Conservation (phyloP, 2,888 invertebrate genomes). For the Erebia aethiops region DNA sequence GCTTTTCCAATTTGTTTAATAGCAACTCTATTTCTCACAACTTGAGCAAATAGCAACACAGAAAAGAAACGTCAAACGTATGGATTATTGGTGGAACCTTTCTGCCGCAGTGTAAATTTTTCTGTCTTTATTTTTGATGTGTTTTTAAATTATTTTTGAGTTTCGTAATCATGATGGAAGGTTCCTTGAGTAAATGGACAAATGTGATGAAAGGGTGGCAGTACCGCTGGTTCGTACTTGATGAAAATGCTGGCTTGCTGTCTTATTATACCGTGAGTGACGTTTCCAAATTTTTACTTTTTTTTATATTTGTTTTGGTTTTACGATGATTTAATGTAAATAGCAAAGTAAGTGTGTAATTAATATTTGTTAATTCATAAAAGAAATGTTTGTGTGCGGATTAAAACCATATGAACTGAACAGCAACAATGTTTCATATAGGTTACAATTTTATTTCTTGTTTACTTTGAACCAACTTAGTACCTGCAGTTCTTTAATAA, state of each 20-base stretch:
- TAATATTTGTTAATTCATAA: neutral
- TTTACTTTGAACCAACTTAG: slow-evolving; percentile 17
- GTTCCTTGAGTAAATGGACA: slow-evolving; percentile 97
- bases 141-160: slow-evolving; percentile 62
- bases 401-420: neutral
- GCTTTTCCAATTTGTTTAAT: neutral
- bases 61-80: slow-evolving; percentile 62
- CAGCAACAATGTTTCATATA: neutral
- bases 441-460: slow-evolving; percentile 19
- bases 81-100: slow-evolving; percentile 66
- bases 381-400: neutral
- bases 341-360: neutral
- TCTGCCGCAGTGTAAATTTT: slow-evolving; percentile 68
- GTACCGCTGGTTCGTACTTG: slow-evolving; percentile 99
- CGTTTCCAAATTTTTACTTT: slow-evolving; percentile 48
- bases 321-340: neutral
- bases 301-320: slow-evolving; percentile 19
- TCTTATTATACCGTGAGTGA: slow-evolving; percentile 98
- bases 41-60: slow-evolving; percentile 56
- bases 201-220: slow-evolving; percentile 99
- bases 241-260: slow-evolving; percentile 97
- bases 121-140: slow-evolving; percentile 68
- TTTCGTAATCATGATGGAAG: slow-evolving; percentile 89
- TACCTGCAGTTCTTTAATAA: too few relatives aligned
- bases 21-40: neutral